These are phyloP conservation scores for Rotaria socialis DNA, from an alignment of 2,888 invertebrate species.

Conservation along the genomic window DNA sequence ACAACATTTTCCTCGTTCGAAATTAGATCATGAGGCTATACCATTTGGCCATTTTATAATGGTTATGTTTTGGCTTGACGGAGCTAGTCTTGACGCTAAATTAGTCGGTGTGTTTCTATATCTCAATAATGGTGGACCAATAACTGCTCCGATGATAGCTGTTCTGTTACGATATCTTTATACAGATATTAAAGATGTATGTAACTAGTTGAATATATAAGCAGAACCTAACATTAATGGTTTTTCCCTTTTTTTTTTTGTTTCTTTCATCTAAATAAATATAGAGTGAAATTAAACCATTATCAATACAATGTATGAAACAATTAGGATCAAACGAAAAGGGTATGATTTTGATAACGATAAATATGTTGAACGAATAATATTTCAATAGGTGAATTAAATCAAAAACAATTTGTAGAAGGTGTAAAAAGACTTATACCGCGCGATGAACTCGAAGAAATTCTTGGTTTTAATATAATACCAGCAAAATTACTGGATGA, in stretches of 20 bases:
- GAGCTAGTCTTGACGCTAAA: background rate
- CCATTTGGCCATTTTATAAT: slow-evolving; percentile 39
- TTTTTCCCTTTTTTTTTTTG: background rate
- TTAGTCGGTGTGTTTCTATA: slow-evolving; percentile 36
- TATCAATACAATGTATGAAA: slow-evolving; percentile 10
- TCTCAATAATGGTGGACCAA: slow-evolving; percentile 42
- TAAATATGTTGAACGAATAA: background rate
- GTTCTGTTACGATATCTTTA: slow-evolving; percentile 38
- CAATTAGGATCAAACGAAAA: slow-evolving; percentile 25
- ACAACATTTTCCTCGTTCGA: background rate
- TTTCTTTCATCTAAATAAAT: background rate
- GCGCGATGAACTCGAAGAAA: background rate
- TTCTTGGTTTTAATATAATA: slow-evolving; percentile 38
- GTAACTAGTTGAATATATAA: background rate
- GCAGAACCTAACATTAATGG: background rate
- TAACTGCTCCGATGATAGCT: background rate
- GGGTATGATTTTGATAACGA: background rate
- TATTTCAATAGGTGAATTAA: slow-evolving; percentile 4
- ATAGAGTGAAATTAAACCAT: slow-evolving; percentile 32
- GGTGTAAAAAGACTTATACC: slow-evolving; percentile 31
- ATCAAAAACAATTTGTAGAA: slow-evolving; percentile 40
- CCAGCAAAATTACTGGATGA: slow-evolving; percentile 21
- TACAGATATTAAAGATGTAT: slow-evolving; percentile 29
- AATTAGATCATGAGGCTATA: background rate
- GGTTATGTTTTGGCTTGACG: slow-evolving; percentile 40